Evolutionary conservation across 2,113 vertebrate species (phyloP), one percentile per base, ranked within the genome.

Genomic region (Gadus macrocephalus): DNA sequence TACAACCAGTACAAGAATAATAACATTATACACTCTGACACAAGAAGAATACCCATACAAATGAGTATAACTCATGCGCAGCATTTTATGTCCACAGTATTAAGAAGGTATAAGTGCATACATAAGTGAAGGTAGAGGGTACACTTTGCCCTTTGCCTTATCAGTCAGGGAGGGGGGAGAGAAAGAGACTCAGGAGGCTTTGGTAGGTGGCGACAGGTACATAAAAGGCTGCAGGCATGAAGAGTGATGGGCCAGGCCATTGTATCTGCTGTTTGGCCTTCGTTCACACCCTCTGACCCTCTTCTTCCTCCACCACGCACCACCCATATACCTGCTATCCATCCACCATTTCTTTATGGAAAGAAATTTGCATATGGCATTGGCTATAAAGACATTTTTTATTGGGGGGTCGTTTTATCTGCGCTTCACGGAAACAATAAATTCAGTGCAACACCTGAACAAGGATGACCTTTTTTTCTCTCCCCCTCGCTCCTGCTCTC

Each of bases 361-460:
- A 49, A 49, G 80, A 83, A 66, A 92, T 90, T 90, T 91, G 87
- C 89, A 91, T 90, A 87, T 78, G 82, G 84, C 86, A 85, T 84
- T 86, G 81, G 73, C 82, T 83, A 25, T 75, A 80, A 84, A 78
- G 82, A 84, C 83, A 87, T 78, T 85, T 73, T 78, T 89, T 89
- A 84, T 76, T 86, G 85, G 85, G 88, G 76, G 89, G 72, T 65
- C 42, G 82, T 88, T 88, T 89, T 91, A 85, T 89, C 83, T 70
- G 76, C 35, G 55, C 67, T 64, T 67, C 67, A 49, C 81, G 20
- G 68, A 67, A 72, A 87, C 85, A 87, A 88, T 89, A 90, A 89
- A 89, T 89, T 74, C 73, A 69, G 85, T 82, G 88, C 85, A 89
- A 49, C 73, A 82, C 79, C 78, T 66, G 78, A 82, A 89, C 82